phyloP scores from a whole-genome alignment of 2,888 invertebrate species.

The Melanostoma mellinum region DNA sequence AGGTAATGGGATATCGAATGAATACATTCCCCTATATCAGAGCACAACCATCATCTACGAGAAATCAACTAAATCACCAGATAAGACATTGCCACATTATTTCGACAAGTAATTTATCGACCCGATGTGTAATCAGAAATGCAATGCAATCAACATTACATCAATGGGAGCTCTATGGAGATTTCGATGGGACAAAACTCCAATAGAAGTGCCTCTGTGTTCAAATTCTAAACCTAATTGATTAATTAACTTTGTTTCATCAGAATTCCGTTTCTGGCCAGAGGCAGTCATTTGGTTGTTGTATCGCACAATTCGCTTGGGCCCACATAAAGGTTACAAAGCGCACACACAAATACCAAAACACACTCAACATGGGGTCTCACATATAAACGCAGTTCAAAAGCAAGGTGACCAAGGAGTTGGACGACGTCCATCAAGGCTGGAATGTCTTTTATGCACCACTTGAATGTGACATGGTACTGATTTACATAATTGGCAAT shows the following conservation, averaged over 20 bases:
- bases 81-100: slow-evolving; percentile 1
- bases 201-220: neutral
- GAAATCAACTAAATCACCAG: slow-evolving; percentile 7
- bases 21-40: no score
- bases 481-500: no score
- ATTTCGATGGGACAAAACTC: slow-evolving; percentile 5
- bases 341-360: no score
- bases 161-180: slow-evolving; percentile 19
- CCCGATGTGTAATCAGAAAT: slow-evolving; percentile 14
- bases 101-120: neutral
- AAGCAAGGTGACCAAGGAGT: slow-evolving; percentile 3
- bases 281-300: neutral
- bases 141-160: slow-evolving; percentile 32
- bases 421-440: slow-evolving; percentile 21
- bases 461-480: slow-evolving; percentile 10
- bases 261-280: slow-evolving; percentile 21
- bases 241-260: slow-evolving; percentile 60
- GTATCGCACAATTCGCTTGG: no score
- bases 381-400: neutral
- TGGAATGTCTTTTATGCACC: neutral
- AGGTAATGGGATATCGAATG: no score
- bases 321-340: neutral
- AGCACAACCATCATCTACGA: no score
- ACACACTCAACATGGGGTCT: no score
- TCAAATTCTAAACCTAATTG: slow-evolving; percentile 1